phyloP scores from a whole-genome alignment of 2,888 invertebrate species.

The Ormia ochracea region DNA sequence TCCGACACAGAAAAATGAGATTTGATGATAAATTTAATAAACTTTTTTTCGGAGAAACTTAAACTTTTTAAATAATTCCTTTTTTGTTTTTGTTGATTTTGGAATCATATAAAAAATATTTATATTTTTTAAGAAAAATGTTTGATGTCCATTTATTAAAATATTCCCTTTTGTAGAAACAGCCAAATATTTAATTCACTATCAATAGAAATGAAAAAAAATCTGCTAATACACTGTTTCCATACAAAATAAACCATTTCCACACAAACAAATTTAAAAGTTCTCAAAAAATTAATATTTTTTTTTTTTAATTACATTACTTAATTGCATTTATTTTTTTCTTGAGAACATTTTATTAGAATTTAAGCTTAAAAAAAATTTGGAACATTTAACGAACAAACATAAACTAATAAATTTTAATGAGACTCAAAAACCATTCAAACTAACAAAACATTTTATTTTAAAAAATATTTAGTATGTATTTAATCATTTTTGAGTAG shows the following conservation, averaged over 20 bases:
- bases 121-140: too few species aligned
- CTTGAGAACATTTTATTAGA: slow-evolving; percentile 17
- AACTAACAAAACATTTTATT: slow-evolving; percentile 1
- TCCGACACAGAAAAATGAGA: not conserved
- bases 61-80: too few species aligned
- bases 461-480: slow-evolving; percentile 19
- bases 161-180: too few species aligned
- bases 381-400: not conserved
- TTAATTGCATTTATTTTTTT: slow-evolving; percentile 14
- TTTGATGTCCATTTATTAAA: too few species aligned
- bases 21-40: not conserved
- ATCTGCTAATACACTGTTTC: too few species aligned
- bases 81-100: too few species aligned
- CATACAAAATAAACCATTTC: too few species aligned
- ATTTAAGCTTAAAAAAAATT: slow-evolving; percentile 13
- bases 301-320: not conserved
- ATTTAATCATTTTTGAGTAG: slow-evolving; percentile 8
- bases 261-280: not conserved
- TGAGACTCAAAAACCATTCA: not conserved
- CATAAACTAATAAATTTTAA: not conserved
- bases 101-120: too few species aligned
- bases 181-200: too few species aligned
- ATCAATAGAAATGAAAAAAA: too few species aligned
- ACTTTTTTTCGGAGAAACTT: not conserved
- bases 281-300: not conserved